Evolutionary conservation across 2,113 vertebrate genomes (phyloP).

Genomic region (Psittacara wagleri): DNA sequence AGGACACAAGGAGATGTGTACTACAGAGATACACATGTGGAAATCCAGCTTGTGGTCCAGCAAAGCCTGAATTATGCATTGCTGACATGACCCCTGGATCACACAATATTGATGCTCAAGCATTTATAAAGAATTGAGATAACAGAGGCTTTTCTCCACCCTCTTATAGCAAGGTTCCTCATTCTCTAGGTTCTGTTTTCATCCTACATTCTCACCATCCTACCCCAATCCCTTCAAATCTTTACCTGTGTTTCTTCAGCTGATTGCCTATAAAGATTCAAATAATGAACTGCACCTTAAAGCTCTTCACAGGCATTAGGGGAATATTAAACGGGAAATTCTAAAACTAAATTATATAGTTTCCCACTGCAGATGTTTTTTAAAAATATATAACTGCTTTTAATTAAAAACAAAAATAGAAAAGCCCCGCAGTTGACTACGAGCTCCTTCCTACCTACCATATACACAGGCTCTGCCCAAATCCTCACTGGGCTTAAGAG

Average conservation of each 20-base stretch:
- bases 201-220: neutral
- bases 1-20: neutral
- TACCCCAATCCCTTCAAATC: neutral
- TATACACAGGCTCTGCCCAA: neutral
- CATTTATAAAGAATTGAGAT: neutral
- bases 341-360: slow-evolving; percentile 54
- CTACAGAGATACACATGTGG: accelerated
- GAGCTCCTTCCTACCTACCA: neutral
- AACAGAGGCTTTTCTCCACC: neutral
- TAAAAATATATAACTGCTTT: slow-evolving; percentile 43
- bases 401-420: slow-evolving; percentile 72
- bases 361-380: slow-evolving; percentile 50
- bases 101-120: neutral
- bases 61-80: neutral
- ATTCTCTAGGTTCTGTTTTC: neutral
- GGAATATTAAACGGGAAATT: slow-evolving; percentile 70
- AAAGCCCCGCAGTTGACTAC: neutral
- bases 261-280: slow-evolving; percentile 60
- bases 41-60: neutral
- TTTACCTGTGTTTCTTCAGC: slow-evolving; percentile 24
- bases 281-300: slow-evolving; percentile 52
- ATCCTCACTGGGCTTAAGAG: neutral
- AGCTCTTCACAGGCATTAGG: slow-evolving; percentile 64
- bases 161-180: neutral
- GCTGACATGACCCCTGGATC: neutral